Base-by-base conservation (phyloP, 2,797 vertebrate species). In the Schizopygopsis malacanthus region DNA sequence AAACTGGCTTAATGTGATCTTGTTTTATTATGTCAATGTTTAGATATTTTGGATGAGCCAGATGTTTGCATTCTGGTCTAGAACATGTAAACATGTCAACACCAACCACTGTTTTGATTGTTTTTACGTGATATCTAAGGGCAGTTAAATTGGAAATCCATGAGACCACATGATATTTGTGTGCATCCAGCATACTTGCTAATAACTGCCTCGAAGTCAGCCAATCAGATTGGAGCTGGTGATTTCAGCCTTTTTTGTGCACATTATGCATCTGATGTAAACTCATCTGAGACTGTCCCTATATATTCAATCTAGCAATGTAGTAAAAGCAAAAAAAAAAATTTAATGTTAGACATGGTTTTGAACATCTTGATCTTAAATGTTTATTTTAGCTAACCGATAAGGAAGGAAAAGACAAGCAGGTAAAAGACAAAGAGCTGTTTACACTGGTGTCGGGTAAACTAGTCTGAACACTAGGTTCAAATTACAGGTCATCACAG, bases 401-500 rank as follows among this genome's bases (percentile, higher is more conserved):
- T n/a, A 4, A 50, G 43, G 7, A 50, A 52, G 47, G 56, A 79
- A 61, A 50, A 50, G 20, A 11, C 28, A 16, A 63, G 16, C 22
- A 41, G 37, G 5, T 8, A 65, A 75, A 47, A 63, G 12, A 63
- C 45, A 65, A 65, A 52, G 7, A 65, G 6, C n/a, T 33, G 5
- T 69, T 56, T 41, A 18, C 47, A 47, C 10, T 47, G 70, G 54
- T 82, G 18, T 73, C 39, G 59, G 39, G 69, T 61, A 28, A 61
- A 73, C 33, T 47, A 33, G 13, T 50, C 82, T 50, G 59, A 59
- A 77, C 28, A 67, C 6, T 20, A 52, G 72, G 22, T 67, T 84
- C 6, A 77, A 52, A 67, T 67, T 52, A 67, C 72, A 83, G 72
- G 72, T 39, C 82, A 76, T 76, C 82, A 25, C 71, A 54, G 59